A percentile compares a stretch with the other conserved stretches of the same genome.
phyloP scores from a whole-genome alignment of 2,797 vertebrate species.

The Lithobates pipiens region DNA sequence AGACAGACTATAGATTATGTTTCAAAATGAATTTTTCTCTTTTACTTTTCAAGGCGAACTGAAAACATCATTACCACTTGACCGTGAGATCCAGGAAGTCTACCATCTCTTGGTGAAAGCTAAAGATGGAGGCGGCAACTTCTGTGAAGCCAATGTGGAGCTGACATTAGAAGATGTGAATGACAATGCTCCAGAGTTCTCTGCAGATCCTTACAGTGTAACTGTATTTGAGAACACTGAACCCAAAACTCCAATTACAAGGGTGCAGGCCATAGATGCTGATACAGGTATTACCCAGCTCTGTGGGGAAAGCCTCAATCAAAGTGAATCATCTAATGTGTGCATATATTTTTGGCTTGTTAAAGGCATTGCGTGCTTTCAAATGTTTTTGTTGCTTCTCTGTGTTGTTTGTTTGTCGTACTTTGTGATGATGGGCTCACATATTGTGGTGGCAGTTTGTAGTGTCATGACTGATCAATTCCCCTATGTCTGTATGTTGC shows the following conservation, averaged over 20 bases:
- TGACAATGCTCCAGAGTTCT: constrained; percentile 91
- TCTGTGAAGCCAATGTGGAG: constrained; percentile 85
- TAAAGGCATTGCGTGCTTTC: no score
- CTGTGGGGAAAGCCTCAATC: no score
- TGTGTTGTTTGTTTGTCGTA: no score
- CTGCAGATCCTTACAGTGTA: constrained; percentile 84
- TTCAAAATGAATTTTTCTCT: not conserved
- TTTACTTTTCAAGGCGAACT: constrained; percentile 83
- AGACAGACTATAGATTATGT: not conserved
- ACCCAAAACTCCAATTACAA: constrained; percentile 85
- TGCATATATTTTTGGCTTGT: no score
- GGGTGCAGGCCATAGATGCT: constrained; percentile 87
- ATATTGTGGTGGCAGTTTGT: no score
- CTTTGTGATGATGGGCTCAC: no score
- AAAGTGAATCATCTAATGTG: no score
- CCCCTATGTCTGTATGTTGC: no score
- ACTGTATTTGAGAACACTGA: constrained; percentile 97
- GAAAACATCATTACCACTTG: constrained; percentile 85
- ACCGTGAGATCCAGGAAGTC: constrained; percentile 85
- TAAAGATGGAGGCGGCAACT: constrained; percentile 89
- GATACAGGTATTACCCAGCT: constrained; percentile 82
- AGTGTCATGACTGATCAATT: no score
- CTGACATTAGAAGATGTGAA: constrained; percentile 90
- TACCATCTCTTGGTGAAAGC: constrained; percentile 86
- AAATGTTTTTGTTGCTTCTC: no score